Base-by-base conservation (phyloP, 2,888 invertebrate species). In the Pandemis corylana region DNA sequence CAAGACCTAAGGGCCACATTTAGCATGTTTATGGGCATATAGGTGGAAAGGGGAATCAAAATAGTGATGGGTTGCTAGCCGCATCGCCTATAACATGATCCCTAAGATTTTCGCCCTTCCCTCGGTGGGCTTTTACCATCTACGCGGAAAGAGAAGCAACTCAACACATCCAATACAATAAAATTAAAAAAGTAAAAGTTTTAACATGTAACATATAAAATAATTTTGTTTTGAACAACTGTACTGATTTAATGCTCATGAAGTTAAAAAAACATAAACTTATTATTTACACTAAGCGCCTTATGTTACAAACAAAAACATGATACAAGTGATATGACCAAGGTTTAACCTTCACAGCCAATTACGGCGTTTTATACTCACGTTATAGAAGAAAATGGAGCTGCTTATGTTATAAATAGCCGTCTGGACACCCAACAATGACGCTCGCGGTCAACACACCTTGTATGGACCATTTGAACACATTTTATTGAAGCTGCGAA, bases 331-430 rank as follows among this genome's bases (percentile, higher is more conserved):
- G 15, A 7, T 56, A 56, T 56, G 53, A 56, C 53, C 13, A 59
- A 73, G 44, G 61, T 36, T 20, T 75, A 71, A 71, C 75, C 75
- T 75, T 75, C 71, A 67, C 41, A 49, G 75, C 53, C 49, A 71
- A 75, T 75, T 75, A 75, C 63, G 53, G n/a, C 42, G 59, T 20
- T 62, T 65, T 67, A 44, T 13, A 75, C 75, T 75, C 63, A 75
- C 75, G 62, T 68, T 71, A 15, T 64, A 68, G 67, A 71, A 51
- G 41, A 71, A 63, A 71, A 53, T 49, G 46, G 53, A 56, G 67
- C 71, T 63, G 67, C 46, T 59, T 75, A 59, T 15, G 67, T 56
- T 66, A 68, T 71, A 75, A 71, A 71, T 75, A 71, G 71, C 62
- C 41, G 66, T 13, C 67, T 63, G 63, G 53, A 75, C 44, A 59